Conservation (phyloP, 2,797 vertebrate genomes). For the Pangasius sanitwongsei region DNA sequence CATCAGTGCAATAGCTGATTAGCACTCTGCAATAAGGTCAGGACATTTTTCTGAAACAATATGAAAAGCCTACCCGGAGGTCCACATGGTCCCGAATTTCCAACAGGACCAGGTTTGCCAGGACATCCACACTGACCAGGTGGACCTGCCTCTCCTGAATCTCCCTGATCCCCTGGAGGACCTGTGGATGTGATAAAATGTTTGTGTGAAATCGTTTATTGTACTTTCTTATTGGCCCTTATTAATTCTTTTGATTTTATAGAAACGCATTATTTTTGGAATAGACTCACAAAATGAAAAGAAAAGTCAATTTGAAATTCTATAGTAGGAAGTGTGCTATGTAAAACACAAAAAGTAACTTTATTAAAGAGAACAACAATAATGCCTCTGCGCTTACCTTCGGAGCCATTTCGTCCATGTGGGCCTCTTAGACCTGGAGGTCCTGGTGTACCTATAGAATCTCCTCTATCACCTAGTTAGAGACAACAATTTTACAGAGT, state of each 20-base stretch:
- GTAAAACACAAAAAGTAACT: neutral
- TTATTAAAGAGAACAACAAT: neutral
- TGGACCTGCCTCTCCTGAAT: slow-evolving; percentile 61
- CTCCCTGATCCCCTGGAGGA: slow-evolving; percentile 61
- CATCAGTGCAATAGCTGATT: neutral
- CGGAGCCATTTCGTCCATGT: slow-evolving; percentile 58
- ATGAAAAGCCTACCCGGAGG: slow-evolving; percentile 23
- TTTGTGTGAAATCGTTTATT: neutral
- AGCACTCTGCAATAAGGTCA: neutral
- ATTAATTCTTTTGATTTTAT: neutral
- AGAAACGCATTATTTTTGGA: neutral
- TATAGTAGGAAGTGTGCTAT: neutral
- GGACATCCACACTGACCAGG: slow-evolving; percentile 18
- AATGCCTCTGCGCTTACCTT: slow-evolving; percentile 60
- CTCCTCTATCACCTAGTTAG: slow-evolving; percentile 71
- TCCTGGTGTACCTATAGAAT: slow-evolving; percentile 61
- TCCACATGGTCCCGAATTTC: slow-evolving; percentile 42
- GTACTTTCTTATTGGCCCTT: neutral
- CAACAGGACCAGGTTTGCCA: slow-evolving; percentile 35
- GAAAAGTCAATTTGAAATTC: neutral
- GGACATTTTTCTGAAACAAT: neutral
- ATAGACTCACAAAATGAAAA: neutral
- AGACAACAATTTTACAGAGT: neutral
- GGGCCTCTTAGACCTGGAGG: slow-evolving; percentile 65
- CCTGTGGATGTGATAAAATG: slow-evolving; percentile 53